Evolutionary conservation across 2,888 invertebrate genomes (phyloP).

Genomic region (Tinea trinotella): DNA sequence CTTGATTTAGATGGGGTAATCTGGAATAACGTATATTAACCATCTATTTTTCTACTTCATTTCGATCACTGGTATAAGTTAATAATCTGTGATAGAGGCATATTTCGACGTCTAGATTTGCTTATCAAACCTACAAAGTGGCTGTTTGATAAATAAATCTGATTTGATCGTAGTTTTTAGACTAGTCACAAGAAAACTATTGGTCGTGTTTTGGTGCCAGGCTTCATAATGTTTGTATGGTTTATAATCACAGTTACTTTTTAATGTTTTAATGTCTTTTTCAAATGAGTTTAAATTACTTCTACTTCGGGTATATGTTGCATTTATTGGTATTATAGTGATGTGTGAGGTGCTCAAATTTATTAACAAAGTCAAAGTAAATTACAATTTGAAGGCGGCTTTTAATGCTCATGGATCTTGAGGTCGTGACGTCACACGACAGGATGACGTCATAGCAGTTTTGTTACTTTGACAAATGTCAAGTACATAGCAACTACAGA

Average conservation of each 20-base stretch:
- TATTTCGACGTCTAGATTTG: background rate
- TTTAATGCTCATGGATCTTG: no score
- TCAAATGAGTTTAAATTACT: background rate
- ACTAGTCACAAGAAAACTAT: background rate
- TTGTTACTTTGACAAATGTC: no score
- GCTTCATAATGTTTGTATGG: background rate
- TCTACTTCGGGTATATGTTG: constrained; percentile 4
- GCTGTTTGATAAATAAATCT: background rate
- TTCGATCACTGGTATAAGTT: no score
- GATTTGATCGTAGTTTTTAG: background rate
- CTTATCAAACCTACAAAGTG: background rate
- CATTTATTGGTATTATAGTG: background rate
- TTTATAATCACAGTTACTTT: background rate
- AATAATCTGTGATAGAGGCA: no score
- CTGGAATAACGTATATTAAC: no score
- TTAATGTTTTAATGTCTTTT: background rate
- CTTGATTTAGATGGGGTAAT: no score
- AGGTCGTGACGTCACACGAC: no score
- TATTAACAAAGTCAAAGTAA: no score
- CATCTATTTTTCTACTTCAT: no score
- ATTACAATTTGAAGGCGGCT: no score
- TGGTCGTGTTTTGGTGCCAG: background rate
- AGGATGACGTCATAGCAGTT: no score
- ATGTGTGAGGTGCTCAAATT: background rate
- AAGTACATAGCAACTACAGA: no score